A percentile compares a stretch with the other conserved stretches of the same genome.
These are phyloP conservation scores for Pentamera pediparva DNA, from an alignment of 53 echinoderm and acorn worm species.

Conservation along the genomic window DNA sequence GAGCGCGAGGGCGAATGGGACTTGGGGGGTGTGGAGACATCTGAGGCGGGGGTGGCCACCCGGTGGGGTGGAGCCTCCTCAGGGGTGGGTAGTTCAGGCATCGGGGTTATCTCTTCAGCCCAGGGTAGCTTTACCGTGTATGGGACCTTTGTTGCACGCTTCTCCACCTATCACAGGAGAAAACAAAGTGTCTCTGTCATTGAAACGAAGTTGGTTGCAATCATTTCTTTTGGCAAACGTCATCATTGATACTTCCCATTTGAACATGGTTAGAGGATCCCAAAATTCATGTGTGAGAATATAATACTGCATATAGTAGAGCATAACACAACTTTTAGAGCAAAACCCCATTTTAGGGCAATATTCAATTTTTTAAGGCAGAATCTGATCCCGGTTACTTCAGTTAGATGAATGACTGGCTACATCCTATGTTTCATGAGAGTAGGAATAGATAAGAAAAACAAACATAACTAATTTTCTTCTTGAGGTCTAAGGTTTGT, in stretches of 20 bases:
- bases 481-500: not conserved
- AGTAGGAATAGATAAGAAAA: not conserved
- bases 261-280: no score
- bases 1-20: not conserved
- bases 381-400: not conserved
- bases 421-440: not conserved
- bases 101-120: conserved; percentile 71
- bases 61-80: conserved; percentile 10
- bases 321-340: not conserved
- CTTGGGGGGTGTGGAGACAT: conserved; percentile 12
- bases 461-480: not conserved
- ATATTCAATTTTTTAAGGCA: not conserved
- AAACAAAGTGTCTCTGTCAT: no score
- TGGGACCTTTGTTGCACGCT: conserved; percentile 44
- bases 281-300: not conserved
- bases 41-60: conserved; percentile 19
- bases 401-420: not conserved
- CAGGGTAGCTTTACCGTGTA: conserved; percentile 71
- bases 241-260: not conserved
- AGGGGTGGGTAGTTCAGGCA: conserved; percentile 50
- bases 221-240: not conserved
- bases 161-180: conserved; percentile 18
- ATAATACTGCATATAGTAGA: not conserved
- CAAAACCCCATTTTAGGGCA: no score
- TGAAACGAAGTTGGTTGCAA: no score